Conservation (phyloP, 1,140 invertebrate genomes). For the Dinoponera quadriceps region DNA sequence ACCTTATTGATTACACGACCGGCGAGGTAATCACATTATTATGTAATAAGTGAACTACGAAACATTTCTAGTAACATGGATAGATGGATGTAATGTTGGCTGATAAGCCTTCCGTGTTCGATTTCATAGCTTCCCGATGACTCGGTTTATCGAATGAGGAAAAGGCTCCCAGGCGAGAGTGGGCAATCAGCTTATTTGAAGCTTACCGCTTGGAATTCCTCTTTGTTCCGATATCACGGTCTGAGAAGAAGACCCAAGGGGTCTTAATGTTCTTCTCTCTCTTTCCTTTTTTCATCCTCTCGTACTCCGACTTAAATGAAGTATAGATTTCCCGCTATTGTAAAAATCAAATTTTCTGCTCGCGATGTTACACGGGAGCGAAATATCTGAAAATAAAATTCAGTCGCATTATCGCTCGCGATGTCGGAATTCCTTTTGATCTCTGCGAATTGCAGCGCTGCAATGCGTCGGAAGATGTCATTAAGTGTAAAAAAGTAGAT, state of each 20-base stretch:
- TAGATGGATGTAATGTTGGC: not conserved
- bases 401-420: not conserved
- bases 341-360: conserved; percentile 39
- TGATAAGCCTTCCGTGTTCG: conserved; percentile 26
- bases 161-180: not conserved
- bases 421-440: conserved; percentile 34
- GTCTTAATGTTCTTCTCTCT: conserved; percentile 2
- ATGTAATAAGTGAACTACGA: conserved; percentile 16
- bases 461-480: conserved; percentile 14
- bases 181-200: conserved; percentile 62
- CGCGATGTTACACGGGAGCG: not conserved
- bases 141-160: not conserved
- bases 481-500: conserved; percentile 25
- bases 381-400: conserved; percentile 24
- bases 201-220: conserved; percentile 33
- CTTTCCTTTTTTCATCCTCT: not conserved
- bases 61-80: conserved; percentile 15
- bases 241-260: conserved; percentile 21
- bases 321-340: conserved; percentile 13
- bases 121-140: not conserved
- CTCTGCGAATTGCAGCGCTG: conserved; percentile 20
- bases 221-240: conserved; percentile 23
- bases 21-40: conserved; percentile 10
- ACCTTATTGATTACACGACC: conserved; percentile 12
- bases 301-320: conserved; percentile 19